A percentile compares a stretch with the other conserved stretches of the same genome.
phyloP scores from a whole-genome alignment of 2,797 vertebrate species.

The Presbytis comata region DNA sequence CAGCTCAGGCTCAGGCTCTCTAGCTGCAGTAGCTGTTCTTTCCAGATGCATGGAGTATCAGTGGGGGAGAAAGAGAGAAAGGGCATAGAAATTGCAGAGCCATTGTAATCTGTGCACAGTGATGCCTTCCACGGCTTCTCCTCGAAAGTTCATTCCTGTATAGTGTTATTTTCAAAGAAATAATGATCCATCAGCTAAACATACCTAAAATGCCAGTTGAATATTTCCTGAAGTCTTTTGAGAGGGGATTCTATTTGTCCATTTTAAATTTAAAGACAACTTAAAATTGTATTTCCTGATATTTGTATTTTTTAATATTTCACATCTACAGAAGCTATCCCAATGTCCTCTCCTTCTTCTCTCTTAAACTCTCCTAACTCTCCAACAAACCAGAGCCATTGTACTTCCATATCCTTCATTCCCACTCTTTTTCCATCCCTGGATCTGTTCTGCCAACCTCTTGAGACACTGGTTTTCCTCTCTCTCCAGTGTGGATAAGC shows the following conservation, averaged over 20 bases:
- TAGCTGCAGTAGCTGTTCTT: background rate
- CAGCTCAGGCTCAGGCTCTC: background rate
- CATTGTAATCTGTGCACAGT: background rate
- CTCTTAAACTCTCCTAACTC: background rate
- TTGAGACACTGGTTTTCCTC: background rate
- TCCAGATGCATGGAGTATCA: background rate
- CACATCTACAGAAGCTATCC: background rate
- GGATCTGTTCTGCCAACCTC: background rate
- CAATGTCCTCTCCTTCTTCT: background rate
- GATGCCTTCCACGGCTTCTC: background rate
- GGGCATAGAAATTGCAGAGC: background rate
- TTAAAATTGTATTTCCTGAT: background rate
- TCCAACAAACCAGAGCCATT: background rate
- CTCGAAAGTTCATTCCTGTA: background rate
- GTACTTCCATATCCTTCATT: background rate
- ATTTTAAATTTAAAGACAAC: background rate
- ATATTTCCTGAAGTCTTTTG: constrained; percentile 9
- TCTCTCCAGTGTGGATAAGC: background rate
- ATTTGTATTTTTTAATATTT: background rate
- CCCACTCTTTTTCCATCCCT: too few species aligned
- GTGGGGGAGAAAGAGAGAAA: background rate
- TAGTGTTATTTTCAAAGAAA: background rate
- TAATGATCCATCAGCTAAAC: background rate
- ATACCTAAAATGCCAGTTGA: background rate
- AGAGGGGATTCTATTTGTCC: background rate